Base-by-base conservation (phyloP, 2,113 vertebrate species). In the Pimephales promelas region DNA sequence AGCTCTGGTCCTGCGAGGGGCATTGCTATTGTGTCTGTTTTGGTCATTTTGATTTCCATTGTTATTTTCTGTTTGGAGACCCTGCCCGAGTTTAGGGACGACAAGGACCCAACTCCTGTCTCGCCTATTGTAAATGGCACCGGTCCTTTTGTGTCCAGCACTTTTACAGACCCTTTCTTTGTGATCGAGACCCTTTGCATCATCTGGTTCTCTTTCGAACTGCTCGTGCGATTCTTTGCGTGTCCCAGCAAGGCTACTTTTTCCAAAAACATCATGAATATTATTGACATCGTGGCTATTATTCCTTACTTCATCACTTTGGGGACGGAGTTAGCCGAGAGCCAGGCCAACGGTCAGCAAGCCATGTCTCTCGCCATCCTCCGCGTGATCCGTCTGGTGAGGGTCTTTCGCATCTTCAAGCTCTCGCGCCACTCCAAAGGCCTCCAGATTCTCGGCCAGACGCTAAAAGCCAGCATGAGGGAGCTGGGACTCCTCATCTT, bases 1-100 rank as follows among this genome's bases (percentile, higher is more conserved):
- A 99, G 97, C 92, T 99, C 98, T 0, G 97, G 98, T 20, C 96
- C 97, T 0, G 98, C 98, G 1, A 93, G 97, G 87, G 97, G 96
- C 79, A 99, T 99, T 43, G 98, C 98, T 75, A 99, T 99, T 0
- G 97, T 99, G 36, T 99, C 98, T 0, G 98, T 99, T 26, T 92
- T 99, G 18, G 98, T 99, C 78, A 99, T 99, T 88, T 94, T 99
- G 72, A 97, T 99, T 90, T 99, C 98, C 31, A 99, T 99, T 0
- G 97, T 99, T 68, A 99, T 99, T 89, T 99, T 99, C 92, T 99
- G 98, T 82, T 91, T 99, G 93, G 98, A 99, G 91, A 99, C 98
- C 54, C 91, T 99, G 81, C 97, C 97, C 0, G 97, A 99, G 81
- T 99, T 99, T 87, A 93, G 97, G 80, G 97, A 99, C 40, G 97